phyloP scores from a whole-genome alignment of 2,888 invertebrate genomes.

The Machimus rusticus region DNA sequence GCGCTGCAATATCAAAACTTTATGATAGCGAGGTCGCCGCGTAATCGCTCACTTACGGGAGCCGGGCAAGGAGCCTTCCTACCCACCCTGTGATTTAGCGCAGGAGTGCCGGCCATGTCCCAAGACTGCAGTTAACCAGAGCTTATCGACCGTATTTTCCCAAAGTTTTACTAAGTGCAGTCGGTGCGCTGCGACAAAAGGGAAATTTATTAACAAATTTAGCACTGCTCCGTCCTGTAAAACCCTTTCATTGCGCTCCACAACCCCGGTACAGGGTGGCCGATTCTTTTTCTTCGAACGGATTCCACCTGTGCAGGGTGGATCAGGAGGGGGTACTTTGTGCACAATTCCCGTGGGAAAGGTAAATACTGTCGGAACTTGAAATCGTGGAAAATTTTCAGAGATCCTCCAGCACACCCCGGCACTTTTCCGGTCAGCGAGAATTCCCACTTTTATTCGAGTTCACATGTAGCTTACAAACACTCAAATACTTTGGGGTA shows the following conservation, averaged over 20 bases:
- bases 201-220: conserved; percentile 32
- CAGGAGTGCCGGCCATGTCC: not conserved
- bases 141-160: conserved; percentile 19
- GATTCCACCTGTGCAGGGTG: not conserved
- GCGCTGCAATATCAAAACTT: conserved; percentile 1
- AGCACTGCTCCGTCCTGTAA: not conserved
- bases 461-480: not conserved
- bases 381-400: not conserved
- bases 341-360: not conserved
- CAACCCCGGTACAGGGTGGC: not conserved
- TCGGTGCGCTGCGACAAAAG: conserved; percentile 14
- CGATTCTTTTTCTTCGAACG: not conserved
- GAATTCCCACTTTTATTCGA: not conserved
- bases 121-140: conserved; percentile 24
- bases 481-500: not conserved
- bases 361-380: not conserved
- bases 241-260: not conserved
- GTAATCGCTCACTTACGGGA: not conserved
- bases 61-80: not conserved
- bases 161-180: conserved; percentile 14
- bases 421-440: not conserved
- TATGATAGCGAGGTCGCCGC: not conserved
- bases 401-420: not conserved
- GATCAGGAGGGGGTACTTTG: not conserved
- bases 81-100: not conserved